Evolutionary conservation across 2,113 vertebrate genomes (phyloP), one percentile per base, ranked within the genome.

Genomic region (Theristicus caerulescens): DNA sequence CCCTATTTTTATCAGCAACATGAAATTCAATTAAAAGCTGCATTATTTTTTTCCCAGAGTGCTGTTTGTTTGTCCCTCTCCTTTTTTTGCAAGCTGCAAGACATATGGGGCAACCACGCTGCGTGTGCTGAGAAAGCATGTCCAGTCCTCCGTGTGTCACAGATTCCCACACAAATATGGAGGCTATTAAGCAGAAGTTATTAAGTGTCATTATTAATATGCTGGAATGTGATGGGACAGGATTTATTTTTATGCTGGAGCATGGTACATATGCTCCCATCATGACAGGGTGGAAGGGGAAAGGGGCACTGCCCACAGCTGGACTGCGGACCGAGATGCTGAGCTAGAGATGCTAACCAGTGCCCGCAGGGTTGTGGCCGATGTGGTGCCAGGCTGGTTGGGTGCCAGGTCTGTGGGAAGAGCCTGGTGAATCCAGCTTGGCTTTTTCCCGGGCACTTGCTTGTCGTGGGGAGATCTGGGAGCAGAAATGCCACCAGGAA

Each of bases 181-280:
- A 96, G 91, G 32, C 61, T 82, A 92, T 93, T 86, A 94, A 74
- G 74, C 62, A 97, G 95, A 88, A 93, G 67, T 84, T 90, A 95
- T 70, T 96, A 96, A 96, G 54, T 92, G 84, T 88, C 79, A 77
- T 94, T 93, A 96, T 97, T 97, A 97, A 97, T 95, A 96, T 82
- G 51, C 83, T 55, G 90, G 79, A 92, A 95, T 88, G 86, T 16
- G 36, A 97, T 95, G 96, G 90, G 81, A 93, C 25, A 22, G 47
- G 88, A 72, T 96, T 97, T 98, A 96, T 97, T 97, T 98, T 97
- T 95, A 70, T 87, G 87, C 86, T 25, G 36, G 79, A 74, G 78
- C 66, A 67, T 94, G 44, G 25, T 38, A 58, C 0, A 0, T 52
- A 21, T 2, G 6, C 16, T 93, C 26, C 32, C 20, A 59, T 54